Evolutionary conservation across 2,888 invertebrate genomes (phyloP), one percentile per base, ranked within the genome.

Genomic region (Vannuccia rotundouncinata): DNA sequence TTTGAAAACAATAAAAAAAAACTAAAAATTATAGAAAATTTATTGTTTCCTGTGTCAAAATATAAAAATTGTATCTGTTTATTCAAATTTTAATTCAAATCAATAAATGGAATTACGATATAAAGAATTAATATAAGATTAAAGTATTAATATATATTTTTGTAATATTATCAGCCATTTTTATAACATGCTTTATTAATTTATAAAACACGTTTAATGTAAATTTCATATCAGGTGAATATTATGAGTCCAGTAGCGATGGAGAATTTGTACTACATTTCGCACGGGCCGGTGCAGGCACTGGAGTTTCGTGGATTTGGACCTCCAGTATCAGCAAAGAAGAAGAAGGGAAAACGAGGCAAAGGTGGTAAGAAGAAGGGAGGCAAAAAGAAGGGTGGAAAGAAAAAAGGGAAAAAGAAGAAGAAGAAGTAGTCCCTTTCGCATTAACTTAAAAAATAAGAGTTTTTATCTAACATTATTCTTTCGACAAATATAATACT

Each of bases 191-290:
- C 45, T 45, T 45, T 10, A 10, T 45, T 45, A 17, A 45, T 45
- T 10, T 45, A 5, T 17, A 17, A 10, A 45, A 10, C 17, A 45
- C 5, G 45, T 45, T 45, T 10, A 45, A 45, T 45, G 45, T 17
- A 45, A 45, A 45, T 5, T 10, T 45, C 45, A 17, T 45, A 5
- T 60, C 84, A 92, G 45, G 92, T 93, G 79, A 94, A 95, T 84
- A 93, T 95, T 85, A 91, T 95, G 85, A 93, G 93, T 83, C 93
- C 94, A 84, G 92, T 93, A 0, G 95, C 94, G 0, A 95, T 95
- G 94, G 93, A 94, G 83, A 95, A 95, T 85, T 94, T 95, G 0
- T 95, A 95, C 87, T 94, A 93, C 85, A 94, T 93, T 0, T 95
- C 95, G 84, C 95, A 95, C 86, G 95, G 94, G 86, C 92, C 95